phyloP scores from a whole-genome alignment of 2,888 invertebrate species.

The Ethmia dodecea region DNA sequence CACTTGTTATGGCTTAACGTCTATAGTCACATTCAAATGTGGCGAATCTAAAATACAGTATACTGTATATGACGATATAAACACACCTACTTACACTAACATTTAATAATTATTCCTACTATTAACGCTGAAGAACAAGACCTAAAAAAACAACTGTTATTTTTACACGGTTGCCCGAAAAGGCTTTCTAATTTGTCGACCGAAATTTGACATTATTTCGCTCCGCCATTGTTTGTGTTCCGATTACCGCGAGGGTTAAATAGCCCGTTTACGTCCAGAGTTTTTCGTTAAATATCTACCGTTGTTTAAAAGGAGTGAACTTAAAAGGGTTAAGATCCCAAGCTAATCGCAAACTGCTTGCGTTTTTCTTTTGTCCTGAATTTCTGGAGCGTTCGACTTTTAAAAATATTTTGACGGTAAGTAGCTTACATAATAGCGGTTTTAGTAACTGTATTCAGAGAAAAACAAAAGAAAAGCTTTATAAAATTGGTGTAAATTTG shows the following conservation, averaged over 20 bases:
- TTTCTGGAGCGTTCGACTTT: conserved; percentile 26
- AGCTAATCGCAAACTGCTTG: conserved; percentile 62
- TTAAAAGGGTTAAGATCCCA: conserved; percentile 61
- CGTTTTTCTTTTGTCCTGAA: conserved; percentile 49
- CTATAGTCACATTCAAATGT: too few relatives aligned
- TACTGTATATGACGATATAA: too few relatives aligned
- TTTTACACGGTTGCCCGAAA: conserved; percentile 57
- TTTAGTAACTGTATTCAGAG: conserved; percentile 5
- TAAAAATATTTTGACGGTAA: conserved; percentile 24
- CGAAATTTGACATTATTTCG: conserved; percentile 70
- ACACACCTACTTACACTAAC: too few relatives aligned
- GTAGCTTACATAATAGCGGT: conserved; percentile 22
- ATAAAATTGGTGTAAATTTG: too few relatives aligned
- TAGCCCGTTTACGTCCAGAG: conserved; percentile 63
- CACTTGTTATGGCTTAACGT: too few relatives aligned
- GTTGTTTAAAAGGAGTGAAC: conserved; percentile 54
- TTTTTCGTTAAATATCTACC: conserved; percentile 63
- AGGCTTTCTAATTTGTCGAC: conserved; percentile 72
- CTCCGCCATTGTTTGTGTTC: conserved; percentile 69
- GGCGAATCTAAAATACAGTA: too few relatives aligned
- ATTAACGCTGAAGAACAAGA: too few relatives aligned
- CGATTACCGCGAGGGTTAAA: conserved; percentile 71
- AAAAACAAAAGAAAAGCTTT: conserved; percentile 1
- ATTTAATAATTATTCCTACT: too few relatives aligned
- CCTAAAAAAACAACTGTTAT: conserved; percentile 49